Percentiles rank a stretch among this genome's conserved stretches.
Conservation (phyloP, 1,140 invertebrate genomes). For the Leptinotarsa defecta region DNA sequence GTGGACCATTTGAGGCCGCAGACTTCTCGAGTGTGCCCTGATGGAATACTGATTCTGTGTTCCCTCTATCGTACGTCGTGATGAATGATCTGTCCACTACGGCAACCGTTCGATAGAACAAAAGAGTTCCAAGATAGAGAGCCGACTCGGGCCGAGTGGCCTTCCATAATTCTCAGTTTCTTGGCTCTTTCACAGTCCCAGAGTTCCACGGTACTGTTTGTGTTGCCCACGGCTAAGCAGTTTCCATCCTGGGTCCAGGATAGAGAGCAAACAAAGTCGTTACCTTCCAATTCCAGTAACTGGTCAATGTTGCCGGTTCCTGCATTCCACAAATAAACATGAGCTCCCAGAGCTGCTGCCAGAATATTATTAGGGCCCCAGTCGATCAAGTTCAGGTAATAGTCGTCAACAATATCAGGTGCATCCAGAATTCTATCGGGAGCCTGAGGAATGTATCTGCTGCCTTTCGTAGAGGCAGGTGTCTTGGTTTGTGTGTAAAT, state of each 20-base stretch:
- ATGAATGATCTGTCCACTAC: conserved; percentile 88
- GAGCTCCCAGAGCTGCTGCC: conserved; percentile 84
- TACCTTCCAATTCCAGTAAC: conserved; percentile 79
- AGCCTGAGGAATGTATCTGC: conserved; percentile 87
- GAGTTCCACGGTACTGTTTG: conserved; percentile 67
- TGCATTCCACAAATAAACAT: conserved; percentile 95
- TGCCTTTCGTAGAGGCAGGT: conserved; percentile 74
- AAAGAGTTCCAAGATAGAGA: conserved; percentile 91
- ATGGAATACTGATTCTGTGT: conserved; percentile 76
- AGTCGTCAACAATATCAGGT: conserved; percentile 95
- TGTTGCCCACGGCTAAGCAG: conserved; percentile 88
- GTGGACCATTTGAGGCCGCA: conserved; percentile 96
- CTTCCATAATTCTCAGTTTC: conserved; percentile 69
- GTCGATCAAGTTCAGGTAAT: conserved; percentile 95
- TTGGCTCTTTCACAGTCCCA: conserved; percentile 79
- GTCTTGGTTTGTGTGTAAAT: conserved; percentile 87
- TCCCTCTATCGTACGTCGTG: conserved; percentile 92
- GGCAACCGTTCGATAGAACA: conserved; percentile 82
- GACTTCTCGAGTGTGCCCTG: conserved; percentile 86
- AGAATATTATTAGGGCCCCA: conserved; percentile 94
- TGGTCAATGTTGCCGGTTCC: conserved; percentile 82
- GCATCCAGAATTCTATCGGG: conserved; percentile 96
- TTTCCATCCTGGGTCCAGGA: conserved; percentile 91
- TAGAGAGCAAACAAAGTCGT: conserved; percentile 86
- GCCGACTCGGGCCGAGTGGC: conserved; percentile 82